phyloP scores from a whole-genome alignment of 2,888 invertebrate species.

The Brachypterus glaber region DNA sequence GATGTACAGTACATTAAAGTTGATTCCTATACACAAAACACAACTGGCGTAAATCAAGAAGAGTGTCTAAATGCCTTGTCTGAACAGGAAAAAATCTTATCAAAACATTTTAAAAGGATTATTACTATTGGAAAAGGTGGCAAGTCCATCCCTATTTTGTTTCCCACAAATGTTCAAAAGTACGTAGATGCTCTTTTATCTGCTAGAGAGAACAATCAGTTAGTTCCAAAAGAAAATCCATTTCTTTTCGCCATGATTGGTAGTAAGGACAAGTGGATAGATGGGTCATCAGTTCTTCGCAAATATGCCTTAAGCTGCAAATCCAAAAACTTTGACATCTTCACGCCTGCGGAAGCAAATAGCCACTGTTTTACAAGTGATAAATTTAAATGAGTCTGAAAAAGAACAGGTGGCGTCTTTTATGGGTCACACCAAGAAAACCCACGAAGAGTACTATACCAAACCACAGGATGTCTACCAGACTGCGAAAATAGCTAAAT shows the following conservation, averaged over 20 bases:
- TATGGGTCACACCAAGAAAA: constrained; percentile 21
- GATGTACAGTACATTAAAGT: constrained; percentile 24
- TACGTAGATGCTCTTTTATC: too few relatives aligned
- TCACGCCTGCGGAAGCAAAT: constrained; percentile 23
- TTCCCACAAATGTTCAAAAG: too few relatives aligned
- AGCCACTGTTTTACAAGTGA: too few relatives aligned
- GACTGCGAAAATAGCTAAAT: constrained; percentile 14
- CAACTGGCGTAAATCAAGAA: constrained; percentile 13
- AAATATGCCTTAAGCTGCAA: constrained; percentile 18
- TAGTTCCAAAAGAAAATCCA: constrained; percentile 19
- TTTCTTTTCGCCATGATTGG: constrained; percentile 22
- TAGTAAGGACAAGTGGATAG: constrained; percentile 19
- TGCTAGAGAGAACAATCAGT: constrained; percentile 13
- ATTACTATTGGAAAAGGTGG: too few relatives aligned
- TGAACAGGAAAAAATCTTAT: constrained; percentile 20
- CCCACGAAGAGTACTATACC: constrained; percentile 18
- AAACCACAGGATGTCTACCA: constrained; percentile 13
- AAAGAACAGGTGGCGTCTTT: constrained; percentile 16
- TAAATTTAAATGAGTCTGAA: constrained; percentile 16
- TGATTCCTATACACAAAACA: constrained; percentile 14
- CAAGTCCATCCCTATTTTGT: too few relatives aligned
- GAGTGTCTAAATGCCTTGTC: constrained; percentile 18
- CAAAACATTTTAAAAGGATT: constrained; percentile 17
- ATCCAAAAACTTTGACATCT: constrained; percentile 20
- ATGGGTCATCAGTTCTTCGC: constrained; percentile 20